These are phyloP conservation scores for Oscheius onirici DNA, from an alignment of 2,888 invertebrate species.

Conservation along the genomic window DNA sequence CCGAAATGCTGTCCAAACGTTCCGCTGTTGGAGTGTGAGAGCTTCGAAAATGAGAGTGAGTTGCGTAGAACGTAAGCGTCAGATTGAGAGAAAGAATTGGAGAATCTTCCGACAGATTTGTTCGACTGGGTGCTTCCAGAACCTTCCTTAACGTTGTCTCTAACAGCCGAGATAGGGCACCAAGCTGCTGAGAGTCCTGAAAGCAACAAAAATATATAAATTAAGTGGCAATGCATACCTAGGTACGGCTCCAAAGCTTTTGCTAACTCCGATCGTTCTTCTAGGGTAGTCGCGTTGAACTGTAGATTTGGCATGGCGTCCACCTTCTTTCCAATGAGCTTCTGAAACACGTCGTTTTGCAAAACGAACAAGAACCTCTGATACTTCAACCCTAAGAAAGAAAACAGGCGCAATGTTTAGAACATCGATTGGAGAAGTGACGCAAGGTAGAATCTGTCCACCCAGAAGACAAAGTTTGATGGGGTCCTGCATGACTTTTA, in stretches of 20 bases:
- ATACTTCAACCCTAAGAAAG: conserved; percentile 55
- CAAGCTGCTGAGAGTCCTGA: conserved; percentile 49
- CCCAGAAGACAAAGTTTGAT: conserved; percentile 80
- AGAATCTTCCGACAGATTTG: conserved; percentile 39
- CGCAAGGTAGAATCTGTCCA: conserved; percentile 80
- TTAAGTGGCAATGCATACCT: too few species aligned
- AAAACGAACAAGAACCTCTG: neutral
- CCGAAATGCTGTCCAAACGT: conserved; percentile 66
- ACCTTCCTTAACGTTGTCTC: conserved; percentile 27
- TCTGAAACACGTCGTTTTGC: conserved; percentile 3
- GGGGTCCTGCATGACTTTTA: conserved; percentile 44
- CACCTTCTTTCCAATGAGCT: conserved; percentile 28
- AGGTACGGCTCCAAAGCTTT: conserved; percentile 52
- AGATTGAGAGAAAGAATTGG: conserved; percentile 31
- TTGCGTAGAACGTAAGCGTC: conserved; percentile 41
- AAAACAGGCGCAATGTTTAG: conserved; percentile 74
- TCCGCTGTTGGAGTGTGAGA: conserved; percentile 47
- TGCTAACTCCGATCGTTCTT: conserved; percentile 42
- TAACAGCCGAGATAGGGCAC: conserved; percentile 47
- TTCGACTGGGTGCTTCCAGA: conserved; percentile 36
- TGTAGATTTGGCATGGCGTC: conserved; percentile 28
- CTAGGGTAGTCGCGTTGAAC: conserved; percentile 11
- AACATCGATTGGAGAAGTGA: conserved; percentile 82
- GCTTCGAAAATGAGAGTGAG: conserved; percentile 61
- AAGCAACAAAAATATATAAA: neutral